Base-by-base conservation (phyloP, 2,888 invertebrate genomes). In the Teleiodes luculella region DNA sequence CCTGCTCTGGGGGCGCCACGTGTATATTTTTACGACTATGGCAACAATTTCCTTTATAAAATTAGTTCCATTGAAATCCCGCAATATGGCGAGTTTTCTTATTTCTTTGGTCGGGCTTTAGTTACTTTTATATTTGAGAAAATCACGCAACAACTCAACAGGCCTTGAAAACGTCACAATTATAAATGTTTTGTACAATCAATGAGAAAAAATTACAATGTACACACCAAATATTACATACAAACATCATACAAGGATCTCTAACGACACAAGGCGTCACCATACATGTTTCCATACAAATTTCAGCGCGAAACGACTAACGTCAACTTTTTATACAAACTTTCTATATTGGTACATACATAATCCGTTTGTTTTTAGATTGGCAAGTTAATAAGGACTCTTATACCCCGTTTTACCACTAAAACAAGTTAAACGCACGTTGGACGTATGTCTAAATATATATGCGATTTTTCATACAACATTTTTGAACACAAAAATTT, bases 161-260 rank as follows among this genome's bases (percentile, higher is more conserved):
- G 35, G 14, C 1, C n/a, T 16, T 11, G 1, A 43, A 18, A 24
- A 4, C 20, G 33, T 47, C 33, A 33, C 11, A 33, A 28, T 45
- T 28, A 14, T 3, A 18, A 24, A 24, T 18, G 33, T 47, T 31
- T 31, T 10, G 35, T 45, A 46, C 47, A 37, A 31, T 48, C 36
- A 16, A 48, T 2, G 16, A 13, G 28, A 20, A 36, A 41, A 28
- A 47, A 53, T 20, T 37, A 53, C 47, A 46, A 47, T 47, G 18
- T 53, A 46, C 53, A 53, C 47, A 53, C 46, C 46, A 39, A 39
- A 31, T n/a, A 43, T 52, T 35, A 52, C 52, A 52, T 45, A 35
- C 39, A 48, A n/a, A 31, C 18, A 18, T 31, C 39, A 50, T 43
- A 53, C 53, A 48, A 47, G 46, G 39, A 39, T 5, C n/a, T 35